These are phyloP conservation scores for Chromoteleia sp. DNA, from an alignment of 2,888 invertebrate species.

Conservation along the genomic window DNA sequence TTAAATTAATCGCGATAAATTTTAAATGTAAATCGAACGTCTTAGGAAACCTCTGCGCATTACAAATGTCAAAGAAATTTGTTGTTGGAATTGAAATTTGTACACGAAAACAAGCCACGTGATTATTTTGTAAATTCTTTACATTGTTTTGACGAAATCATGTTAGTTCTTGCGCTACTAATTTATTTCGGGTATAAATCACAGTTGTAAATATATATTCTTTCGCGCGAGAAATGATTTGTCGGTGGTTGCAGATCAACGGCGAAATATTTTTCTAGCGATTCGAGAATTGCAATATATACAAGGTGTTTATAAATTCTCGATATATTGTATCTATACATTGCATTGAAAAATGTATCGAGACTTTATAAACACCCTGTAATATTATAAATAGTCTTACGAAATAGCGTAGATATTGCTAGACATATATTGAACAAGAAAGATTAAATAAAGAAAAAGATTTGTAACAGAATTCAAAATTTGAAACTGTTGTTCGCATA, in stretches of 20 bases:
- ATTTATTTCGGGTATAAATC: slow-evolving; percentile 13
- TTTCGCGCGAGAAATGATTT: slow-evolving; percentile 48
- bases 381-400: slow-evolving; percentile 42
- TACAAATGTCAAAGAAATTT: no score
- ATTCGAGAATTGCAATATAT: slow-evolving; percentile 44
- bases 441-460: background rate
- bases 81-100: slow-evolving; percentile 1
- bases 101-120: background rate
- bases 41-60: no score
- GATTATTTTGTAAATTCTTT: slow-evolving; percentile 6
- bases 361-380: no score
- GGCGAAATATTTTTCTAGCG: slow-evolving; percentile 64
- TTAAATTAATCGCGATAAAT: no score
- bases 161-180: slow-evolving; percentile 19
- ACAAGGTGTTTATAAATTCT: no score
- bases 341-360: no score
- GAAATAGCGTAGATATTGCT: slow-evolving; percentile 37
- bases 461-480: background rate
- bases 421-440: slow-evolving; percentile 23
- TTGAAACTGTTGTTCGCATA: slow-evolving; percentile 39
- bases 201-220: slow-evolving; percentile 51
- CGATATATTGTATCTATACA: no score
- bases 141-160: slow-evolving; percentile 10
- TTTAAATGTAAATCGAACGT: no score
- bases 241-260: slow-evolving; percentile 59